Evolutionary conservation across 2,888 invertebrate genomes (phyloP).

Genomic region (Tiliacea aurago): DNA sequence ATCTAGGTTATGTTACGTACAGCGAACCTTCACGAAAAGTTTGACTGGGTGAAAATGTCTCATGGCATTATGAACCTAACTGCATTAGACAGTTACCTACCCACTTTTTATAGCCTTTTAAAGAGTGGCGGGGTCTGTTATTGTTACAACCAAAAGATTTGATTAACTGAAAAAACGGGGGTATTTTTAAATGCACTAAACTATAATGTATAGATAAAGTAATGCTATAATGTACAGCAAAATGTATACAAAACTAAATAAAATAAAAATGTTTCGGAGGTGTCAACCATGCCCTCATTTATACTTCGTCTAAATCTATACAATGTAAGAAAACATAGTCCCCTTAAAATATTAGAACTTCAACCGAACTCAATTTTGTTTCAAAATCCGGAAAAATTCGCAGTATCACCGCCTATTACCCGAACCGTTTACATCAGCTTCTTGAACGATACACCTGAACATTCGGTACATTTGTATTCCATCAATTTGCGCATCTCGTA

Average conservation of each 20-base stretch:
- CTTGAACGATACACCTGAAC: constrained; percentile 60
- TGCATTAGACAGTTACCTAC: not conserved
- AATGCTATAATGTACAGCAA: not conserved
- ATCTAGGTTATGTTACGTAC: not conserved
- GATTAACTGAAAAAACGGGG: no score
- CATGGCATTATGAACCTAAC: not conserved
- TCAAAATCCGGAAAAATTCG: constrained; percentile 11
- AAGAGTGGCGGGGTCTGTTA: not conserved
- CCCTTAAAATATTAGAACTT: not conserved
- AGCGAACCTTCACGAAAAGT: not conserved
- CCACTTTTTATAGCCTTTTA: not conserved
- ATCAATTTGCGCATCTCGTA: constrained; percentile 85
- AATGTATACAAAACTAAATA: no score
- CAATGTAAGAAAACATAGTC: not conserved
- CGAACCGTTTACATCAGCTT: constrained; percentile 41
- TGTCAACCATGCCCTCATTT: not conserved
- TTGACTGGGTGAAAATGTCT: not conserved
- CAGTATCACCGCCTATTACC: constrained; percentile 30
- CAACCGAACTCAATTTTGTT: not conserved
- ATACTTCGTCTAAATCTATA: not conserved
- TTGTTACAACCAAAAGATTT: not conserved
- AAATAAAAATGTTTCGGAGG: no score
- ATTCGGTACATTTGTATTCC: constrained; percentile 81
- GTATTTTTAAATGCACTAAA: not conserved
- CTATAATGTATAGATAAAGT: not conserved